Percentiles rank a stretch among this genome's conserved stretches.
phyloP scores from a whole-genome alignment of 2,797 vertebrate genomes.

The Gymnothorax reevesii region DNA sequence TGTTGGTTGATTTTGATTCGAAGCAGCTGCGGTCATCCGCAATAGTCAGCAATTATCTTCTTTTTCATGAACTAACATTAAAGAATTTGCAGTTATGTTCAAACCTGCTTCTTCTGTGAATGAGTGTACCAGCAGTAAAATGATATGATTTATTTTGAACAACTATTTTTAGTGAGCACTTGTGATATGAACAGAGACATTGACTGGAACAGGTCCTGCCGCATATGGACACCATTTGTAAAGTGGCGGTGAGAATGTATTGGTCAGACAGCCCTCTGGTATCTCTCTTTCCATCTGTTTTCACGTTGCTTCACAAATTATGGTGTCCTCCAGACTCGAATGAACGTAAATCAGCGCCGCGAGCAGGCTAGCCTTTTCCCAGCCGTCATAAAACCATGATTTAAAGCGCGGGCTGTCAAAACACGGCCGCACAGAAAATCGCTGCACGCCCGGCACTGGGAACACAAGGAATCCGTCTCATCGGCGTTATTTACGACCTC shows the following conservation, averaged over 20 bases:
- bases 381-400: constrained; percentile 86
- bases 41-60: background rate
- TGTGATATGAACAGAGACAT: constrained; percentile 58
- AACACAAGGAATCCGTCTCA: constrained; percentile 82
- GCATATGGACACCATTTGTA: constrained; percentile 86
- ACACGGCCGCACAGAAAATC: constrained; percentile 66
- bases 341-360: constrained; percentile 82
- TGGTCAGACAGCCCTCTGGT: constrained; percentile 70
- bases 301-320: constrained; percentile 76
- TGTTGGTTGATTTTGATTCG: too few species aligned
- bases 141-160: background rate
- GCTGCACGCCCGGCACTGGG: constrained; percentile 67
- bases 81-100: background rate
- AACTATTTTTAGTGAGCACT: background rate
- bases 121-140: background rate
- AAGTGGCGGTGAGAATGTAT: constrained; percentile 61
- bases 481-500: constrained; percentile 84
- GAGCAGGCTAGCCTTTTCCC: constrained; percentile 78
- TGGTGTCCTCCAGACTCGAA: constrained; percentile 81
- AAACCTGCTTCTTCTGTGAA: background rate
- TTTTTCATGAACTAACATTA: background rate
- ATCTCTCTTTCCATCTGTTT: constrained; percentile 84
- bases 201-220: constrained; percentile 53
- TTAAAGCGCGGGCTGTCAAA: constrained; percentile 85
- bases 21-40: too few species aligned